Base-by-base conservation (phyloP, 2,113 vertebrate genomes). In the Poecile atricapillus region DNA sequence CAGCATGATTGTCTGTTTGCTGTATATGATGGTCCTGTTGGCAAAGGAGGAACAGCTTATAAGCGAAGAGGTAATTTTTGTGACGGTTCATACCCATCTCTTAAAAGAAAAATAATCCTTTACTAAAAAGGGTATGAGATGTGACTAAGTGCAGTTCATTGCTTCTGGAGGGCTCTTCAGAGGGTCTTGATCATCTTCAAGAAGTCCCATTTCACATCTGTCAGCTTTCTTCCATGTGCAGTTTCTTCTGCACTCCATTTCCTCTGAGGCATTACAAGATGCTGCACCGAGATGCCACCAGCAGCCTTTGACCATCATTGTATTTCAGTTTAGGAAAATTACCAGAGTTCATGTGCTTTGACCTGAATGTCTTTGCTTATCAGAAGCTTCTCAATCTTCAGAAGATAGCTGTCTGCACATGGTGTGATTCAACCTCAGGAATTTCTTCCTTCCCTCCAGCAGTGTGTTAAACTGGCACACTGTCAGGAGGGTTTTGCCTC, bases 1-100 rank as follows among this genome's bases (percentile, higher is more conserved):
- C 58, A 97, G 92, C 80, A 99, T 99, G 99, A 97, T 99, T 41
- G 98, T 99, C 80, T 99, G 98, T 91, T 98, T 99, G 67, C 97
- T 99, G 13, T 99, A 99, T 93, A 99, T 99, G 98, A 98, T 99
- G 84, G 98, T 99, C 53, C 98, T 99, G 77, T 94, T 99, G 92
- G 98, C 98, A 52, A 99, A 99, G 94, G 99, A 99, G 95, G 98
- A 99, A 7, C 97, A 98, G 60, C 97, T 99, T 31, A 87, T 98
- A 46, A 98, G 96, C 27, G 97, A 98, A 85, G 97, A 98, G 94
- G 99, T 99, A 96, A 98, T 97, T 98, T 39, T 76, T 74, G 14
- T 20, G 63, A 41, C 8, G 2, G 11, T 60, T 84, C 21, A 10
- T 52, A 52, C 13, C 15, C 13, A 30, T 55, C 16, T 63, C 49